Percentiles rank a stretch among this genome's conserved stretches.
phyloP scores from a whole-genome alignment of 1,140 invertebrate species.

The Zaprionus capensis region DNA sequence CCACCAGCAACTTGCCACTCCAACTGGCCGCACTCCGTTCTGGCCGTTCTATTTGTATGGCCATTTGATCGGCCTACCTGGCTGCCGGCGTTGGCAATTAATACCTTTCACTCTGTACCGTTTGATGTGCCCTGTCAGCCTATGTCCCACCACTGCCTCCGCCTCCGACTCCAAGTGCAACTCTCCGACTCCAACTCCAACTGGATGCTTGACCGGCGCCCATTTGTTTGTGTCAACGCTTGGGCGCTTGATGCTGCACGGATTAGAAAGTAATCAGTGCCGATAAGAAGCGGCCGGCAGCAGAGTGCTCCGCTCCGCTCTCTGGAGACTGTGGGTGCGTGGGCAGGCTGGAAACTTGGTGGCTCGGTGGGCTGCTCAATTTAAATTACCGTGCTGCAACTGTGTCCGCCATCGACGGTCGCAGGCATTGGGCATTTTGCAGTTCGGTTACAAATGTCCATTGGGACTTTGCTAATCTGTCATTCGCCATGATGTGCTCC shows the following conservation, averaged over 20 bases:
- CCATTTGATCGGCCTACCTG: constrained; percentile 59
- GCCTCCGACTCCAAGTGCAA: neutral
- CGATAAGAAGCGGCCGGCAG: constrained; percentile 70
- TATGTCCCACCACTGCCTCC: constrained; percentile 27
- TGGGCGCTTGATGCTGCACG: constrained; percentile 71
- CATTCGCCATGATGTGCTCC: constrained; percentile 81
- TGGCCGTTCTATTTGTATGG: constrained; percentile 17
- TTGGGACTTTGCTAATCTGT: constrained; percentile 83
- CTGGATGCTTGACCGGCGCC: constrained; percentile 3
- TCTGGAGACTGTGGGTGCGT: constrained; percentile 54
- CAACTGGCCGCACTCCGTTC: neutral
- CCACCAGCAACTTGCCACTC: neutral
- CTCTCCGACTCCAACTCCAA: constrained; percentile 32
- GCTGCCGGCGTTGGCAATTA: constrained; percentile 64
- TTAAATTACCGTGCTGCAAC: constrained; percentile 62
- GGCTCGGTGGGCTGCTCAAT: constrained; percentile 49
- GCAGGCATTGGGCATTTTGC: constrained; percentile 51
- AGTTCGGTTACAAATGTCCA: constrained; percentile 82
- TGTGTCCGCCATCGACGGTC: constrained; percentile 28
- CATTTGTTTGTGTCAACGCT: constrained; percentile 81
- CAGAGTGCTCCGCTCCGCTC: constrained; percentile 36
- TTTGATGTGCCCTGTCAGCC: constrained; percentile 76
- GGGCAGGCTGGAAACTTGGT: constrained; percentile 32
- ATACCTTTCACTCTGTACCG: constrained; percentile 75
- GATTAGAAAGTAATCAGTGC: constrained; percentile 82